Evolutionary conservation across 2,888 invertebrate species (phyloP).

Genomic region (Andrena trimmerana): DNA sequence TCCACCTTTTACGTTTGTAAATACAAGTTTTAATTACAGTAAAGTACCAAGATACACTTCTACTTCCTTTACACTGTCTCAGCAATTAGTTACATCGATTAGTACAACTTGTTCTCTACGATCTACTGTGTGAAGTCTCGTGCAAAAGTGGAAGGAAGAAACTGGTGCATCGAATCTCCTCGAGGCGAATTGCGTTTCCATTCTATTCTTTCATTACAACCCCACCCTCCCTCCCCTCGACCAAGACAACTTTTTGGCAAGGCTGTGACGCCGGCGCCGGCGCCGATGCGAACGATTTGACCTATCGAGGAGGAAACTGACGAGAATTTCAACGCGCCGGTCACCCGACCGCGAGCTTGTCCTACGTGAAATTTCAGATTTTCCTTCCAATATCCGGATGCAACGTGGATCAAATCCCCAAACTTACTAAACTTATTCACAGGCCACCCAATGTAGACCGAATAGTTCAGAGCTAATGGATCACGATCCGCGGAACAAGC

Average conservation of each 20-base stretch:
- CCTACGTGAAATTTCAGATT: background rate
- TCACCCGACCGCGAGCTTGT: slow-evolving; percentile 20
- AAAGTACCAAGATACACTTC: slow-evolving; percentile 72
- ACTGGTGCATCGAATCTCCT: slow-evolving; percentile 76
- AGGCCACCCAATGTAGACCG: too few relatives aligned
- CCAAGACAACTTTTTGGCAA: slow-evolving; percentile 18
- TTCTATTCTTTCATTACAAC: background rate
- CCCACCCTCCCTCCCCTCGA: slow-evolving; percentile 4
- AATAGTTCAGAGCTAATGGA: background rate
- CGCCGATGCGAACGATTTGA: slow-evolving; percentile 60
- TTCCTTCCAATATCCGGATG: too few relatives aligned
- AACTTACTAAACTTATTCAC: too few relatives aligned
- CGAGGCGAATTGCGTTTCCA: slow-evolving; percentile 64
- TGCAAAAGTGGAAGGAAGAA: slow-evolving; percentile 76
- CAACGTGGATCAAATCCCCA: too few relatives aligned
- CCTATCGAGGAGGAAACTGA: slow-evolving; percentile 67
- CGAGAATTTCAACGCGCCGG: slow-evolving; percentile 36
- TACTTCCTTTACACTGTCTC: slow-evolving; percentile 72
- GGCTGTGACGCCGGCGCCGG: slow-evolving; percentile 34
- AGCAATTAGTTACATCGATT: slow-evolving; percentile 75
- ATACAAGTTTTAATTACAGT: slow-evolving; percentile 67
- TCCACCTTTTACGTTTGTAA: slow-evolving; percentile 66
- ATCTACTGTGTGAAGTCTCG: slow-evolving; percentile 74
- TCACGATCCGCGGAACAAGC: background rate
- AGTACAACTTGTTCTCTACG: slow-evolving; percentile 73